Evolutionary conservation across 2,113 vertebrate species (phyloP).

Genomic region (Sakesphorus luctuosus): DNA sequence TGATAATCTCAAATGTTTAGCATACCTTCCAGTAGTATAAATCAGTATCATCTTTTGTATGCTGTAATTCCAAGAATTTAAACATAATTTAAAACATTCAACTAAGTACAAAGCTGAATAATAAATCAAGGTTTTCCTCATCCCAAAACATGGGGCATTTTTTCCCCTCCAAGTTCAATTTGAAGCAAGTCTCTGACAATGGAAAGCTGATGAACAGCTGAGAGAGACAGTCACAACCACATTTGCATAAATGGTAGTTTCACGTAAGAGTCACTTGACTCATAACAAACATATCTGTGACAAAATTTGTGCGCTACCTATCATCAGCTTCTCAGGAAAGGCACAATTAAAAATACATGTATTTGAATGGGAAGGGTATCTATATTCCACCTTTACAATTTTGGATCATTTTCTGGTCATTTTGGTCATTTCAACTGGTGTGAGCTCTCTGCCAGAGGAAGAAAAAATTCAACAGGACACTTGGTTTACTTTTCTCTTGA

Average conservation of each 20-base stretch:
- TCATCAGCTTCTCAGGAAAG: background rate
- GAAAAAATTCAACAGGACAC: background rate
- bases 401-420: background rate
- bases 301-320: background rate
- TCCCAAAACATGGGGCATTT: background rate
- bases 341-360: background rate
- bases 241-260: background rate
- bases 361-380: background rate
- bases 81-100: background rate
- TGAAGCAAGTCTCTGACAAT: background rate
- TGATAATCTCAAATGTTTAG: background rate
- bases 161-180: background rate
- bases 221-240: background rate
- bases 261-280: background rate
- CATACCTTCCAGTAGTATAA: background rate
- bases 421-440: accelerated
- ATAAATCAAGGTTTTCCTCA: background rate
- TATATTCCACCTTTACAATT: background rate
- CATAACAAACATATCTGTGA: background rate
- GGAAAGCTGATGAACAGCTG: background rate
- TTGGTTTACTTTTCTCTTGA: background rate
- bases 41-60: background rate
- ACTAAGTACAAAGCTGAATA: background rate
- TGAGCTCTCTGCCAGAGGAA: background rate
- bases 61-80: background rate